Evolutionary conservation across 2,888 invertebrate genomes (phyloP).

Genomic region (Auanema freiburgensis): DNA sequence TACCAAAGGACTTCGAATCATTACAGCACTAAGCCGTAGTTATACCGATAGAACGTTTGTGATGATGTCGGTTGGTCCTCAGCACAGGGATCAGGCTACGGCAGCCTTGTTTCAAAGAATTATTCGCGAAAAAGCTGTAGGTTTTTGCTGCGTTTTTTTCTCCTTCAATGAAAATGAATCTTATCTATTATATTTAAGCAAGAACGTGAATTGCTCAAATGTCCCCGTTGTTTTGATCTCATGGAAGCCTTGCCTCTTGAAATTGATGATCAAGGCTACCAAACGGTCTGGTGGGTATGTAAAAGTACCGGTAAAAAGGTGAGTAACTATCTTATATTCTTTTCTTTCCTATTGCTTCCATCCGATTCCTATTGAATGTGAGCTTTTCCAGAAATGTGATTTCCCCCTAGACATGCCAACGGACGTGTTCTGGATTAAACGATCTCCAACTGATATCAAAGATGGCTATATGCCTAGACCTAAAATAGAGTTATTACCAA

Average conservation of each 20-base stretch:
- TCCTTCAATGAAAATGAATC: not conserved
- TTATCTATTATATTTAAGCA: slow-evolving; percentile 11
- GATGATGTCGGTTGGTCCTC: slow-evolving; percentile 20
- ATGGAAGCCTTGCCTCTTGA: slow-evolving; percentile 34
- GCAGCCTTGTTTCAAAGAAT: slow-evolving; percentile 15
- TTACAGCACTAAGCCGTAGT: not conserved
- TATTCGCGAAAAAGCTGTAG: slow-evolving; percentile 23
- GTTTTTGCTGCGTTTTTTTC: slow-evolving; percentile 14
- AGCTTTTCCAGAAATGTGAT: slow-evolving; percentile 47
- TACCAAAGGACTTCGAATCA: too few relatives aligned
- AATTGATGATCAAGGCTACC: slow-evolving; percentile 24
- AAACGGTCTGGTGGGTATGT: slow-evolving; percentile 50
- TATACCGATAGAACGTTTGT: slow-evolving; percentile 16
- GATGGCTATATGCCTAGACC: slow-evolving; percentile 48
- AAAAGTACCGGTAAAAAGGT: slow-evolving; percentile 33
- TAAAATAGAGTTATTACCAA: slow-evolving; percentile 41
- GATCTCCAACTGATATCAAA: slow-evolving; percentile 37
- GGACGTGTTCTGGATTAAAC: slow-evolving; percentile 50
- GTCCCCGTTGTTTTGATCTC: slow-evolving; percentile 37
- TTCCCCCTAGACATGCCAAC: slow-evolving; percentile 58
- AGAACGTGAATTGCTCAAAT: slow-evolving; percentile 14
- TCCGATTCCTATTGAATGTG: slow-evolving; percentile 3
- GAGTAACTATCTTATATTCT: slow-evolving; percentile 9
- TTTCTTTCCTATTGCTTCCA: slow-evolving; percentile 14
- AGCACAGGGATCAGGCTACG: slow-evolving; percentile 8